phyloP scores from a whole-genome alignment of 2,113 vertebrate genomes.

The Zosterops borbonicus region DNA sequence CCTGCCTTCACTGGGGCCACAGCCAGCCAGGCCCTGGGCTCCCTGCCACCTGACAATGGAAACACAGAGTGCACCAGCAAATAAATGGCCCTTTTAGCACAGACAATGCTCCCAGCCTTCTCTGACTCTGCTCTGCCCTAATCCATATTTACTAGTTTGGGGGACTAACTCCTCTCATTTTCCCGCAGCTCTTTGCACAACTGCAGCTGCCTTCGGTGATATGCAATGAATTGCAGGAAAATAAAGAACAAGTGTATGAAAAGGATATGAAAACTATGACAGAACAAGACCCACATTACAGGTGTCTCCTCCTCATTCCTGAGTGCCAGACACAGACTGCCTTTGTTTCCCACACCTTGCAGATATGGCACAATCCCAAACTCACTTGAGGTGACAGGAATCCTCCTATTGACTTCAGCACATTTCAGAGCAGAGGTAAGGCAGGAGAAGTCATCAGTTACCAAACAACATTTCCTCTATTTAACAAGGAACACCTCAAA shows the following conservation, averaged over 20 bases:
- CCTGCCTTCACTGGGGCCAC: neutral
- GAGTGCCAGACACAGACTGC: neutral
- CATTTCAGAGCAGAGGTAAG: neutral
- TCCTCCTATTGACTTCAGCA: neutral
- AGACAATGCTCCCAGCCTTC: neutral
- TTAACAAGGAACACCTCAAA: neutral
- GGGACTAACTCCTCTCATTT: neutral
- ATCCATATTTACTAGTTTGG: neutral
- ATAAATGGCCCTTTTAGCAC: slow-evolving; percentile 6
- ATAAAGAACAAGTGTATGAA: neutral
- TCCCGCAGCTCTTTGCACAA: neutral
- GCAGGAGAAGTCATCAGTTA: neutral
- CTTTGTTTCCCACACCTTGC: neutral
- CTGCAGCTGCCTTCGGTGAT: neutral
- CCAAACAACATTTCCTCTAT: neutral
- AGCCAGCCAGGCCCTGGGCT: neutral
- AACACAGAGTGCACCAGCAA: neutral
- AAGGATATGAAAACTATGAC: neutral
- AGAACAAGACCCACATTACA: neutral
- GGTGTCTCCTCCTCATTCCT: neutral
- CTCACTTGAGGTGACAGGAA: neutral
- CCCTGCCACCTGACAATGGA: neutral
- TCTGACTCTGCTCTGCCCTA: neutral
- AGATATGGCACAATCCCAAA: neutral
- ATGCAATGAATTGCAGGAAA: neutral